Percentiles rank a stretch among this genome's conserved stretches.
phyloP scores from a whole-genome alignment of 2,797 vertebrate species.

The Helicolenus hilgendorfi region DNA sequence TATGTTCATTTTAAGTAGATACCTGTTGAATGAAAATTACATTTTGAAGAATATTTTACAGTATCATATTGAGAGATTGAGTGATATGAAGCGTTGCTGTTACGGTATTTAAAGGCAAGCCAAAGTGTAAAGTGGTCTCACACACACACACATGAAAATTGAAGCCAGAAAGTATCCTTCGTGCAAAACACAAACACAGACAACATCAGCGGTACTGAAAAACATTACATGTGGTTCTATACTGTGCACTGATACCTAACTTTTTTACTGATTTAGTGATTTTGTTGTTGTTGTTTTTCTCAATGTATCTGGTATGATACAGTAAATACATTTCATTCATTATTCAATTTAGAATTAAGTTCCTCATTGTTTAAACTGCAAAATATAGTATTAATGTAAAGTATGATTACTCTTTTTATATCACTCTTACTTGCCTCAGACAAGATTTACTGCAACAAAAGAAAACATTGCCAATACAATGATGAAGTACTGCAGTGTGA shows the following conservation, averaged over 20 bases:
- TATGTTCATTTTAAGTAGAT: neutral
- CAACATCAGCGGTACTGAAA: fast-evolving
- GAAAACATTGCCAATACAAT: neutral
- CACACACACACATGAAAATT: neutral
- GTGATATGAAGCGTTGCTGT: no score
- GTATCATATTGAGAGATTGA: neutral
- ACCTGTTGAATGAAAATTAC: no score
- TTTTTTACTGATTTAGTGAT: neutral
- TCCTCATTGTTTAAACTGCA: neutral
- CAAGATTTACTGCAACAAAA: neutral
- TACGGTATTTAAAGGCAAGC: neutral
- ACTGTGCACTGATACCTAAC: neutral
- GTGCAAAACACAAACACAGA: neutral
- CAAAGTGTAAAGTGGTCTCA: neutral
- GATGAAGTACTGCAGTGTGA: neutral
- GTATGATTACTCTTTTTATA: neutral
- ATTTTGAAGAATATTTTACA: neutral
- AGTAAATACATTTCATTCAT: neutral
- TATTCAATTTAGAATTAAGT: neutral
- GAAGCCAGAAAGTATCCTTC: neutral
- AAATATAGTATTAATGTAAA: neutral
- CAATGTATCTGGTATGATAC: neutral
- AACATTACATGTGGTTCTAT: neutral
- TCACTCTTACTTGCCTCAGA: neutral
- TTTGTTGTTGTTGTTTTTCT: neutral